A percentile compares a stretch with the other conserved stretches of the same genome.
Evolutionary conservation across 2,113 vertebrate genomes (phyloP).

Genomic region (Arvicanthis niloticus): DNA sequence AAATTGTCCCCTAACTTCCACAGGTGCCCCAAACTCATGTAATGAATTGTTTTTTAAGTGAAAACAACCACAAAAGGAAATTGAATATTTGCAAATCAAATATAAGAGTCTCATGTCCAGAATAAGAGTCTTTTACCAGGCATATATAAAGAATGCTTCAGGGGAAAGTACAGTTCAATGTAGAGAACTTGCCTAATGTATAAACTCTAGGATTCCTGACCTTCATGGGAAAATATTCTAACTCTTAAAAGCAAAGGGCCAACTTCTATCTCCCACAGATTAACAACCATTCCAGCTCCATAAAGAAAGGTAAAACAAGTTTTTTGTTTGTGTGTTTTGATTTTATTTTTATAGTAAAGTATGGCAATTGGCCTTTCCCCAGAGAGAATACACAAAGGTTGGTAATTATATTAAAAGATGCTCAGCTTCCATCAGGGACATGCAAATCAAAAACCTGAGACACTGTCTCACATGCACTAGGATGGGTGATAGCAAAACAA

Average conservation of each 20-base stretch:
- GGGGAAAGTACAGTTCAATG: neutral
- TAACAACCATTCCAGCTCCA: neutral
- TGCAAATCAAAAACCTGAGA: neutral
- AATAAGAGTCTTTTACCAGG: neutral
- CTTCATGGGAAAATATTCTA: neutral
- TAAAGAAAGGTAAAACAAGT: neutral
- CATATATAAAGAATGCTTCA: neutral
- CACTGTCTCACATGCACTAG: neutral
- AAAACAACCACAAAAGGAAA: neutral
- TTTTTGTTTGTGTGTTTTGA: neutral
- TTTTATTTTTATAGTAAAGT: neutral
- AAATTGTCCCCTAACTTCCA: neutral
- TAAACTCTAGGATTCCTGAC: neutral
- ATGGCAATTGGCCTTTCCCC: neutral
- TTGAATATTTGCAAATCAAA: neutral
- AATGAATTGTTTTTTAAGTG: neutral
- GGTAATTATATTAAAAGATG: neutral
- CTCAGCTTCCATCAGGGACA: neutral
- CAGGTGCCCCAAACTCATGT: accelerated
- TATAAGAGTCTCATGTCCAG: neutral
- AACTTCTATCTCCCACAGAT: neutral
- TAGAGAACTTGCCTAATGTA: neutral
- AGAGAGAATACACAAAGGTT: neutral
- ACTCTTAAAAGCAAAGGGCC: neutral
- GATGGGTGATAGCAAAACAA: neutral